Evolutionary conservation across 2,797 vertebrate genomes (phyloP), one percentile per base, ranked within the genome.

Genomic region (Anolis apletophallus): DNA sequence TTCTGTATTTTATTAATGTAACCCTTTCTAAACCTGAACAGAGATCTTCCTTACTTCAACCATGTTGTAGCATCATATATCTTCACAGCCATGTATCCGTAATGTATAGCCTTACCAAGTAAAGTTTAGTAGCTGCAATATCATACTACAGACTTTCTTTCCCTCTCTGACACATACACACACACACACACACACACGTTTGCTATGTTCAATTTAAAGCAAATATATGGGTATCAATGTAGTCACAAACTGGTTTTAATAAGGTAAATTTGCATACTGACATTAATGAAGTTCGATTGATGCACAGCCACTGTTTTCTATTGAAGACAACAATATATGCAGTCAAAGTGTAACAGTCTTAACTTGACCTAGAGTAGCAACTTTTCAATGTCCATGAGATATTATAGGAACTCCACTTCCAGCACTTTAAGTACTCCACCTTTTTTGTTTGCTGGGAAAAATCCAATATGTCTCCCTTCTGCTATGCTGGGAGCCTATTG

Each of bases 241-340:
- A 75, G 73, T 86, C 69, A 86, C 40, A 83, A 52, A 87, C 0
- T 75, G 46, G n/a, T 91, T 80, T 89, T 72, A 85, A 13, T 82
- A 11, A 36, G 23, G 74, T 87, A 88, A 82, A 71, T 13, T 84
- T 32, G n/a, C 83, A 26, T 79, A 69, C 8, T 68, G 76, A 46
- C 29, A 90, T 80, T 3, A 11, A 64, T 89, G 19, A 0, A 85
- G 81, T 26, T 82, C 10, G 23, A 76, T 73, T 88, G 71, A 74
- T 81, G 80, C 19, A 57, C 8, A 75, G 85, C 34, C 54, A 59
- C 21, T 69, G 10, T 61, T 83, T 76, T 91, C 82, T 85, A 87
- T 59, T 0, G 46, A 14, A 79, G 79, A 34, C 52, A 12, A 71
- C 14, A 82, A 55, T 54, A 74, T 36, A 71, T 72, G 46, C 59